These are phyloP conservation scores for Mesochorus sp. DNA, from an alignment of 2,888 invertebrate genomes.

Conservation along the genomic window DNA sequence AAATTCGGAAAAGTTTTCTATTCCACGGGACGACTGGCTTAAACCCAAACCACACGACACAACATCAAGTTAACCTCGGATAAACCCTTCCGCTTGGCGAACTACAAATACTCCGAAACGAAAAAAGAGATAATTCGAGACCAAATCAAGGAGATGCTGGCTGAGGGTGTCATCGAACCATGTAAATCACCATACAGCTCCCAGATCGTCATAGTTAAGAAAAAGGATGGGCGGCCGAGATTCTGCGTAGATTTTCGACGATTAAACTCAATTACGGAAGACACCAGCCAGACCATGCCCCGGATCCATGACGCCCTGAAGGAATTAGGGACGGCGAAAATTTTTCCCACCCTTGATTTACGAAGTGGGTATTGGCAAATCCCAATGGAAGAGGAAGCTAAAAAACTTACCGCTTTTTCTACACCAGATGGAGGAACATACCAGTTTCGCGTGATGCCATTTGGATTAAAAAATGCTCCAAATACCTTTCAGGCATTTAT, in stretches of 20 bases:
- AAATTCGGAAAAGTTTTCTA: neutral
- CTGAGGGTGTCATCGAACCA: slow-evolving; percentile 58
- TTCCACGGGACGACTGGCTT: neutral
- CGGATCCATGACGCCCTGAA: slow-evolving; percentile 64
- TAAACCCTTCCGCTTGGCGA: slow-evolving; percentile 14
- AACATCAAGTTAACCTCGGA: slow-evolving; percentile 24
- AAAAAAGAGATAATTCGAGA: slow-evolving; percentile 45
- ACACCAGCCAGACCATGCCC: too few species aligned
- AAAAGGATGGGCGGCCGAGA: slow-evolving; percentile 6
- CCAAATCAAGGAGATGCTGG: slow-evolving; percentile 61
- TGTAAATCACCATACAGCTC: slow-evolving; percentile 58
- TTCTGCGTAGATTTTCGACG: slow-evolving; percentile 41
- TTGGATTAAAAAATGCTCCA: slow-evolving; percentile 68
- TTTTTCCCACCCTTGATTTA: slow-evolving; percentile 71
- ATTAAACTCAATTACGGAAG: slow-evolving; percentile 63
- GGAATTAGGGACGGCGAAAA: slow-evolving; percentile 66
- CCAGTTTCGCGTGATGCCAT: slow-evolving; percentile 70
- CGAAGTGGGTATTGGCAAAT: slow-evolving; percentile 73
- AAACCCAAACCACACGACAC: slow-evolving; percentile 16
- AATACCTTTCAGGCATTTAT: slow-evolving; percentile 66
- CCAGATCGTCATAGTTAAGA: slow-evolving; percentile 29
- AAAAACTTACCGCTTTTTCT: slow-evolving; percentile 67
- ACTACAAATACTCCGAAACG: slow-evolving; percentile 22
- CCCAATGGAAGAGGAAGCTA: slow-evolving; percentile 59
- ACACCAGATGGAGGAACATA: slow-evolving; percentile 68